Percentiles rank a stretch among this genome's conserved stretches.
phyloP scores from a whole-genome alignment of 1,140 invertebrate genomes.

The Eumeta japonica region DNA sequence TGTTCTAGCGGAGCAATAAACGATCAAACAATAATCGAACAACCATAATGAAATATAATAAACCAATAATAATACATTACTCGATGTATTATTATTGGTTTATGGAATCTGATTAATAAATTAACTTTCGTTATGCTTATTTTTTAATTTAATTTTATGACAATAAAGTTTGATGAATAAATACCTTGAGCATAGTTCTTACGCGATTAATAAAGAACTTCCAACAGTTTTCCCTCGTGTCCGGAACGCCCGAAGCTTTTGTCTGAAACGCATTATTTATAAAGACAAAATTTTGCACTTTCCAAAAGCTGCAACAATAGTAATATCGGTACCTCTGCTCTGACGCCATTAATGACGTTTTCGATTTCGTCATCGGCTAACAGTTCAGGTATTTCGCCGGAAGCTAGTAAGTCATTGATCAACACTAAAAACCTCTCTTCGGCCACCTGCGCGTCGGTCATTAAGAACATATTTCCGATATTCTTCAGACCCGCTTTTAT shows the following conservation, averaged over 20 bases:
- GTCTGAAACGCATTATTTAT: constrained; percentile 18
- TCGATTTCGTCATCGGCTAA: constrained; percentile 90
- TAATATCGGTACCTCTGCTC: constrained; percentile 70
- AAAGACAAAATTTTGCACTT: neutral
- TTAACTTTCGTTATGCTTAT: no score
- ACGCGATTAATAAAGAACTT: constrained; percentile 92
- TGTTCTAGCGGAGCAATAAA: no score
- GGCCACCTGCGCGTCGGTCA: constrained; percentile 91
- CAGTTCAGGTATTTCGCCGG: constrained; percentile 90
- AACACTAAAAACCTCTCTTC: constrained; percentile 90
- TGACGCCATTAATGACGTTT: constrained; percentile 77
- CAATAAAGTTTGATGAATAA: constrained; percentile 12
- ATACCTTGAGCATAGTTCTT: constrained; percentile 67
- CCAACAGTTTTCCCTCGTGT: constrained; percentile 93
- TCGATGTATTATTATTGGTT: no score
- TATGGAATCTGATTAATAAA: no score
- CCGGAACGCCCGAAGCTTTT: constrained; percentile 76
- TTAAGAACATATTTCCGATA: constrained; percentile 83
- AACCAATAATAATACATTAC: no score
- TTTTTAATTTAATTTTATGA: neutral
- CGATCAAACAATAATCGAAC: no score
- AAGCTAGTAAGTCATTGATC: constrained; percentile 91
- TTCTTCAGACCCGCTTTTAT: constrained; percentile 86
- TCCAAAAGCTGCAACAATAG: neutral
- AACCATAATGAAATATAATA: no score